Percentiles rank a stretch among this genome's conserved stretches.
These are phyloP conservation scores for Cotesia typhae DNA, from an alignment of 1,140 invertebrate genomes.

Conservation along the genomic window DNA sequence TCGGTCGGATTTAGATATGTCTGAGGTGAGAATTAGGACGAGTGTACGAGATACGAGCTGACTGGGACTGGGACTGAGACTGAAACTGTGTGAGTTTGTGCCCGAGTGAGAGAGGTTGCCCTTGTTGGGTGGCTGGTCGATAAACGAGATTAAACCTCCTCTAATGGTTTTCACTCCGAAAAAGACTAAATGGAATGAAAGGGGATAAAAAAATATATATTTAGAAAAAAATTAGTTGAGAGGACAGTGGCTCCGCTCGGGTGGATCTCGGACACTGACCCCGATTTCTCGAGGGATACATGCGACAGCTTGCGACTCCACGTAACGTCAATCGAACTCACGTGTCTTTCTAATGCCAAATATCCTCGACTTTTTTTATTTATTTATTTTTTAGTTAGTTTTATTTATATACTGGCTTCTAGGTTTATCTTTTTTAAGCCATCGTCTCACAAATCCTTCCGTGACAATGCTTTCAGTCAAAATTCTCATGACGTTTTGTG, in stretches of 20 bases:
- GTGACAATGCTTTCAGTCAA: too few species aligned
- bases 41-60: not conserved
- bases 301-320: slow-evolving; percentile 15
- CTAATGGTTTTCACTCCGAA: not conserved
- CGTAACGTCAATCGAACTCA: slow-evolving; percentile 14
- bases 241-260: not conserved
- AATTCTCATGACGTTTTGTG: too few species aligned
- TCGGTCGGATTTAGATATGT: slow-evolving; percentile 16
- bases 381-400: not conserved
- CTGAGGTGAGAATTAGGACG: slow-evolving; percentile 12
- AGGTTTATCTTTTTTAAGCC: too few species aligned
- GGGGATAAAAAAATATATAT: not conserved
- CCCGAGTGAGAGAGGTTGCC: not conserved
- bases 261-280: not conserved
- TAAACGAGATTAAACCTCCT: slow-evolving; percentile 17
- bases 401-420: too few species aligned
- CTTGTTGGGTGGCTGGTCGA: not conserved
- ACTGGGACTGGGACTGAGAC: not conserved
- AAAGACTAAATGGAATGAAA: not conserved
- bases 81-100: not conserved
- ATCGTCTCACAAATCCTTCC: too few species aligned
- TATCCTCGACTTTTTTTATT: not conserved
- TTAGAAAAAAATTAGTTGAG: too few species aligned
- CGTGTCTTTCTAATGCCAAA: slow-evolving; percentile 8
- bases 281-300: slow-evolving; percentile 15